Conservation (phyloP, 1,140 invertebrate species). For the Aphelenchoides besseyi region DNA sequence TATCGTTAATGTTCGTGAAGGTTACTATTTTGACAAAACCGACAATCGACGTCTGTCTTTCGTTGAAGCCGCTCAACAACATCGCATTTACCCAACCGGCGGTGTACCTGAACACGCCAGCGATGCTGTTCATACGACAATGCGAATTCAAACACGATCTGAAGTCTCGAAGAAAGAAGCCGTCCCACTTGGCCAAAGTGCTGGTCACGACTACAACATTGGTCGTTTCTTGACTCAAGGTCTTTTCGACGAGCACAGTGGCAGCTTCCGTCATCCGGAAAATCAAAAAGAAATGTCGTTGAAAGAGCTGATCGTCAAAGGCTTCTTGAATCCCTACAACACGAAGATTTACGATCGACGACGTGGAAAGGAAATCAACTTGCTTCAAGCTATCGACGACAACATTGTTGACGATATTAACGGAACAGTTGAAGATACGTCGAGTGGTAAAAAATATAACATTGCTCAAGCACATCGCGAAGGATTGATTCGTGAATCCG, state of each 20-base stretch:
- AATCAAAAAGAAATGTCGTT: constrained; percentile 43
- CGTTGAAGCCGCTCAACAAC: constrained; percentile 67
- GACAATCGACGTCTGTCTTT: constrained; percentile 73
- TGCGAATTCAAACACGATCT: constrained; percentile 53
- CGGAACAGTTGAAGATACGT: constrained; percentile 72
- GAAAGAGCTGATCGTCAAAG: constrained; percentile 53
- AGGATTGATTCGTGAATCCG: constrained; percentile 32
- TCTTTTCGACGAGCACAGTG: constrained; percentile 65
- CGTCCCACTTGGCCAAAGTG: constrained; percentile 61
- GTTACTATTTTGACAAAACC: constrained; percentile 70
- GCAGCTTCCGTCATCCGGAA: constrained; percentile 40
- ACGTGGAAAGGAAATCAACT: constrained; percentile 74
- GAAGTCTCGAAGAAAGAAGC: constrained; percentile 45
- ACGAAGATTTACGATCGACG: constrained; percentile 72
- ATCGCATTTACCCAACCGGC: constrained; percentile 59
- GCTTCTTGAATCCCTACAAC: constrained; percentile 47
- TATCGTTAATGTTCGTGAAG: constrained; percentile 72
- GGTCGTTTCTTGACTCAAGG: constrained; percentile 29
- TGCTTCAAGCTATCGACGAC: constrained; percentile 76
- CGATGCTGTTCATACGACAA: constrained; percentile 72
- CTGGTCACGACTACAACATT: constrained; percentile 28
- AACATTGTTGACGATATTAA: constrained; percentile 76
- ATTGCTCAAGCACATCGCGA: constrained; percentile 32
- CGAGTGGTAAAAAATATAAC: constrained; percentile 65
- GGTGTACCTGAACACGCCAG: constrained; percentile 64